Evolutionary conservation across 2,113 vertebrate species (phyloP).

Genomic region (Gambusia affinis): DNA sequence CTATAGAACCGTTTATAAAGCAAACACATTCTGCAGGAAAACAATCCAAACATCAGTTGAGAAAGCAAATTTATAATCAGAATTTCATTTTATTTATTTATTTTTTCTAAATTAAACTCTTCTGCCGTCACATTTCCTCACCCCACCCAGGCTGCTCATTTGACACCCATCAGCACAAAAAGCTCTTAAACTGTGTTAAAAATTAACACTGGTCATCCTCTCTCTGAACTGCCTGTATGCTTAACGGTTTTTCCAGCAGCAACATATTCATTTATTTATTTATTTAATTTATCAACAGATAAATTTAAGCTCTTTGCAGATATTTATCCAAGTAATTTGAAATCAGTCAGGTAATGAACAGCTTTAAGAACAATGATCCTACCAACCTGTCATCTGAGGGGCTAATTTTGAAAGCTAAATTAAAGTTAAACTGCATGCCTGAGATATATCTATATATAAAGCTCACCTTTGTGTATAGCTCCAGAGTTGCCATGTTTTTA

Average conservation of each 20-base stretch:
- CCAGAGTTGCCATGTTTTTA: constrained; percentile 67
- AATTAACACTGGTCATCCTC: constrained; percentile 78
- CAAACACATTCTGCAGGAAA: background rate
- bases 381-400: background rate
- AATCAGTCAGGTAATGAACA: background rate
- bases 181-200: constrained; percentile 75
- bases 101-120: constrained; percentile 16
- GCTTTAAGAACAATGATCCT: background rate
- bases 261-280: constrained; percentile 6
- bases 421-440: background rate
- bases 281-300: background rate
- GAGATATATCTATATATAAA: too few relatives aligned
- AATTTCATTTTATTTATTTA: background rate
- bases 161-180: constrained; percentile 81
- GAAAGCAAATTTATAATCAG: background rate
- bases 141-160: constrained; percentile 53
- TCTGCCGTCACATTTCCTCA: constrained; percentile 13
- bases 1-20: background rate
- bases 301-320: background rate
- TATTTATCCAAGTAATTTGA: background rate
- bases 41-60: background rate
- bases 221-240: constrained; percentile 14
- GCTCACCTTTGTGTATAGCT: constrained; percentile 78
- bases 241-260: constrained; percentile 52
- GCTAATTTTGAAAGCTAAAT: background rate